A percentile compares a stretch with the other conserved stretches of the same genome.
phyloP scores from a whole-genome alignment of 1,140 invertebrate genomes.

The Pteromalus puparum region DNA sequence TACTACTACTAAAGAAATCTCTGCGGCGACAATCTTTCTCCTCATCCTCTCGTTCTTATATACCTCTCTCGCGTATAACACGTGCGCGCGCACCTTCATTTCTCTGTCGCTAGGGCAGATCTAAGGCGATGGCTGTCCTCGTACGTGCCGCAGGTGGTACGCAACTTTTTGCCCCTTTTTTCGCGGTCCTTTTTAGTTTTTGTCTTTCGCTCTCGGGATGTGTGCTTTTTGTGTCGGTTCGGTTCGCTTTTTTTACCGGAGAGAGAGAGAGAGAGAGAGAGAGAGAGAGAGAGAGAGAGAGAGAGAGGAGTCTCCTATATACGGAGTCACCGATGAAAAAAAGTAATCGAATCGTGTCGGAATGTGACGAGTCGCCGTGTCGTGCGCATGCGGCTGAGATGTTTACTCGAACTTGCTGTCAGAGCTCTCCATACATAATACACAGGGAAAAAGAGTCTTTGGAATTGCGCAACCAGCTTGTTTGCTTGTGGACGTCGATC shows the following conservation, averaged over 20 bases:
- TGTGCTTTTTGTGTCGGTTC: background rate
- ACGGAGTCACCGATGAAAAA: constrained; percentile 16
- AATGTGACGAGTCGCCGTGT: constrained; percentile 30
- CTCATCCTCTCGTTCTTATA: constrained; percentile 36
- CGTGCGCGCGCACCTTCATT: background rate
- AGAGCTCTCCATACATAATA: background rate
- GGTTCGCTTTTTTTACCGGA: background rate
- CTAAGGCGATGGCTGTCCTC: constrained; percentile 39
- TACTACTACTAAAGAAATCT: constrained; percentile 62
- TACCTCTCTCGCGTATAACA: background rate
- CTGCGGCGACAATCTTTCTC: constrained; percentile 70
- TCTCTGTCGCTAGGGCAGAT: constrained; percentile 35
- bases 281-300: background rate
- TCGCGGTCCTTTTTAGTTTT: constrained; percentile 24
- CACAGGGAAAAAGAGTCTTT: background rate
- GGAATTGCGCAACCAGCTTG: background rate
- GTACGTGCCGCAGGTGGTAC: constrained; percentile 50
- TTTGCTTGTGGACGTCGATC: background rate
- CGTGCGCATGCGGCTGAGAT: background rate
- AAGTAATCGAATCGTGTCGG: constrained; percentile 50
- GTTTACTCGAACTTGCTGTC: constrained; percentile 10
- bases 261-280: background rate
- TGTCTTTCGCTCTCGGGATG: background rate
- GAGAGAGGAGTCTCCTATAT: background rate
- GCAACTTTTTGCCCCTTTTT: background rate